Conservation (phyloP, 2,888 invertebrate genomes). For the Hoplodrina ambigua region DNA sequence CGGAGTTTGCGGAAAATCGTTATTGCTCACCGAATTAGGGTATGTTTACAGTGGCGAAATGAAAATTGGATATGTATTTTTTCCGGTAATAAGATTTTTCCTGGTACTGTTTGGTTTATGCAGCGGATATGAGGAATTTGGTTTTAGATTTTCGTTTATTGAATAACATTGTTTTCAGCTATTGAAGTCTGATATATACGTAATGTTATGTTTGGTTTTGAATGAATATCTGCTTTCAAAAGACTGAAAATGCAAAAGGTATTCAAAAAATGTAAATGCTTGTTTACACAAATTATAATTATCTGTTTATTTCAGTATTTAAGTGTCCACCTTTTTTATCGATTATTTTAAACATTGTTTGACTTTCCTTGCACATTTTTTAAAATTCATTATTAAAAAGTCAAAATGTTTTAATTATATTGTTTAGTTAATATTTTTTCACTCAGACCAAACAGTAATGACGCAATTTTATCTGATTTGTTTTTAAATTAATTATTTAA, state of each 20-base stretch:
- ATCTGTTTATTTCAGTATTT: not conserved
- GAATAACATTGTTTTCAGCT: not conserved
- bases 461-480: too few relatives aligned
- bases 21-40: conserved; percentile 73
- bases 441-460: not conserved
- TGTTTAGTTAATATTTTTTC: not conserved
- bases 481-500: too few relatives aligned
- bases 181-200: not conserved
- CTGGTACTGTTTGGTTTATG: not conserved
- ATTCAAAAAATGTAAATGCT: not conserved
- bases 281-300: not conserved
- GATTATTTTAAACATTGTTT: not conserved
- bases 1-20: conserved; percentile 80
- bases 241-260: not conserved
- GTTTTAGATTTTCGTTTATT: not conserved
- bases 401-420: not conserved
- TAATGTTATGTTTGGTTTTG: not conserved
- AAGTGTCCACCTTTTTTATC: too few relatives aligned
- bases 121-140: not conserved
- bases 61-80: conserved; percentile 34
- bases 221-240: not conserved
- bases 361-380: not conserved
- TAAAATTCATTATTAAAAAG: not conserved
- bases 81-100: not conserved
- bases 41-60: conserved; percentile 40